Conservation (phyloP, 1,140 invertebrate genomes). For the Lordiphosa mommai region DNA sequence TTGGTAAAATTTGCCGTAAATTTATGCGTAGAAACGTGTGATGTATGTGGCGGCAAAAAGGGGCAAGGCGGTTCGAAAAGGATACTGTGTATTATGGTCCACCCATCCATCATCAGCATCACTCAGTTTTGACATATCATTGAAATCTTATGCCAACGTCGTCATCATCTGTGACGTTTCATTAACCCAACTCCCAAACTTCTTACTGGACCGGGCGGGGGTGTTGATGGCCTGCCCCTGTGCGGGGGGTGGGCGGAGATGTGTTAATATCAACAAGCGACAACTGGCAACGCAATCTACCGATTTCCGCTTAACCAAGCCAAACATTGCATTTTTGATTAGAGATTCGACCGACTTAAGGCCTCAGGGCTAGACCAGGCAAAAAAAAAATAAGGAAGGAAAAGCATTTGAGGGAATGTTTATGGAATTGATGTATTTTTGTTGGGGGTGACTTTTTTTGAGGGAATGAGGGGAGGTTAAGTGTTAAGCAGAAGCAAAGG, state of each 20-base stretch:
- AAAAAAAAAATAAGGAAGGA: not conserved
- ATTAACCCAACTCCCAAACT: conserved; percentile 52
- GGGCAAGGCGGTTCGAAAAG: conserved; percentile 7
- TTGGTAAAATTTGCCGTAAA: conserved; percentile 54
- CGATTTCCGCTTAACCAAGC: conserved; percentile 77
- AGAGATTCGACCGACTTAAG: conserved; percentile 38
- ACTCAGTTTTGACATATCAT: conserved; percentile 77
- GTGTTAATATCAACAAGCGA: conserved; percentile 70
- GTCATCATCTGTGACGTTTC: conserved; percentile 74
- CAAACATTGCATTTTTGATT: conserved; percentile 78
- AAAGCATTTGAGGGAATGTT: conserved; percentile 25
- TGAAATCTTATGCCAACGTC: conserved; percentile 68
- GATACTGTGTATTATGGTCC: conserved; percentile 49
- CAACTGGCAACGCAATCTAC: conserved; percentile 71
- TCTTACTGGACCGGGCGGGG: not conserved
- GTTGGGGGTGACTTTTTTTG: conserved; percentile 23
- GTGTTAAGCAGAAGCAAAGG: conserved; percentile 9
- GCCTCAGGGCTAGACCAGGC: conserved; percentile 32
- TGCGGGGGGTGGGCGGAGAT: conserved; percentile 8
- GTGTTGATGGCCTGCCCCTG: not conserved
- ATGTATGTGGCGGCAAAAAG: conserved; percentile 39
- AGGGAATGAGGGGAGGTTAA: not conserved
- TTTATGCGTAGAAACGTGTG: conserved; percentile 70
- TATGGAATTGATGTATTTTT: not conserved
- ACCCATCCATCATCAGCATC: conserved; percentile 70